A percentile compares a stretch with the other conserved stretches of the same genome.
phyloP scores from a whole-genome alignment of 2,888 invertebrate species.

The Lagria hirta region DNA sequence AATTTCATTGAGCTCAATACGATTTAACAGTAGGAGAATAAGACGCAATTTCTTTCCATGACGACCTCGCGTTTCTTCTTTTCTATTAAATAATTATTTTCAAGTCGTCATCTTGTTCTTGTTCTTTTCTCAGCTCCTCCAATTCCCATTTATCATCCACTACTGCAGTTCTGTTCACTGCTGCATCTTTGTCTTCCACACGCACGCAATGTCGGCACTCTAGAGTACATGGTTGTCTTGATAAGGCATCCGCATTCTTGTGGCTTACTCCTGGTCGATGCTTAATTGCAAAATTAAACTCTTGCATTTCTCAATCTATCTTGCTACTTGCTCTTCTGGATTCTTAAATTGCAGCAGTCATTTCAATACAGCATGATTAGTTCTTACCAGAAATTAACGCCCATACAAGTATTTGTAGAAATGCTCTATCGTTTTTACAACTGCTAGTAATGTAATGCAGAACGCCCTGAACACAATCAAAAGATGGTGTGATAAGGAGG shows the following conservation, averaged over 20 bases:
- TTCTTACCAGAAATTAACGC: conserved; percentile 36
- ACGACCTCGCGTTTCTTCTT: no score
- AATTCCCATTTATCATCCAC: no score
- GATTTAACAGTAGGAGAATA: background rate
- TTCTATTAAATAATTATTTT: no score
- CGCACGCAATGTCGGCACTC: no score
- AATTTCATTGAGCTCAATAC: background rate
- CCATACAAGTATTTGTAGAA: conserved; percentile 42
- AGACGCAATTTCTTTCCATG: background rate
- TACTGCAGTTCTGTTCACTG: no score
- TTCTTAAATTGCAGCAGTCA: conserved; percentile 43
- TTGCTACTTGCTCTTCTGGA: conserved; percentile 43
- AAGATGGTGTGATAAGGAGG: no score
- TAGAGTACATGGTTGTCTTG: conserved; percentile 27
- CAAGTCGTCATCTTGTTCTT: no score
- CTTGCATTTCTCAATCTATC: conserved; percentile 41
- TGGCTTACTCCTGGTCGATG: conserved; percentile 31
- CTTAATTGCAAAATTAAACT: conserved; percentile 37
- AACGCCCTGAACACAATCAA: no score
- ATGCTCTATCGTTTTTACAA: conserved; percentile 34
- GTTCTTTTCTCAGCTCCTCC: no score
- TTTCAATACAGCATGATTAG: conserved; percentile 41
- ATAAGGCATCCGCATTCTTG: conserved; percentile 25
- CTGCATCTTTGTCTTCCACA: no score
- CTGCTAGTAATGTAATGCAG: no score